Percentiles rank a stretch among this genome's conserved stretches.
Conservation (phyloP, 2,888 invertebrate genomes). For the Tenthredo notha region DNA sequence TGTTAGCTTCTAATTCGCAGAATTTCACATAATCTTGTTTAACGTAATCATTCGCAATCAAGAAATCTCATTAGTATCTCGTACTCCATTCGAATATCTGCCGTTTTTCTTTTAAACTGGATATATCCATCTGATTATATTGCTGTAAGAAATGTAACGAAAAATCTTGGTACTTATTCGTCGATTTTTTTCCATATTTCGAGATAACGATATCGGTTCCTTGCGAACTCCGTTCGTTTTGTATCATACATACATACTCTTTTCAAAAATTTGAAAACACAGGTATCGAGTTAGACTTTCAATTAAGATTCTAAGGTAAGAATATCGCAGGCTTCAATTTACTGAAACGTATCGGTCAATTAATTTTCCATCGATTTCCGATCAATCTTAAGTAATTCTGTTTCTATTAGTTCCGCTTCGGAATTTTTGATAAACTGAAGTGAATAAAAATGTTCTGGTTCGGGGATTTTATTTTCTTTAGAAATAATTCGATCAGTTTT, state of each 20-base stretch:
- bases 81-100: not conserved
- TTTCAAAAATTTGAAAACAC: not conserved
- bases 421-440: not conserved
- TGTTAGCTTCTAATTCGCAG: not conserved
- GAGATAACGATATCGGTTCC: not conserved
- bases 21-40: not conserved
- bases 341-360: not conserved
- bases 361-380: no score
- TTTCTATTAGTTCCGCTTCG: not conserved
- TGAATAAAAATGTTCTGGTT: not conserved
- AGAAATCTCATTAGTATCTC: not conserved
- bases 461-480: not conserved
- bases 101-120: not conserved
- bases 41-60: not conserved
- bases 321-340: no score
- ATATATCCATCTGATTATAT: not conserved
- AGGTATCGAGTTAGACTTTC: not conserved
- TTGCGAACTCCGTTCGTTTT: not conserved
- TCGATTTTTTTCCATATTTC: not conserved
- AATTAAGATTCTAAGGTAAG: not conserved
- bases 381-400: not conserved
- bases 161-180: not conserved
- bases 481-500: not conserved
- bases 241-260: not conserved
- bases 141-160: not conserved